Evolutionary conservation across 1,140 invertebrate species (phyloP), one percentile per base, ranked within the genome.

Genomic region (Drosophila nigromelanica): DNA sequence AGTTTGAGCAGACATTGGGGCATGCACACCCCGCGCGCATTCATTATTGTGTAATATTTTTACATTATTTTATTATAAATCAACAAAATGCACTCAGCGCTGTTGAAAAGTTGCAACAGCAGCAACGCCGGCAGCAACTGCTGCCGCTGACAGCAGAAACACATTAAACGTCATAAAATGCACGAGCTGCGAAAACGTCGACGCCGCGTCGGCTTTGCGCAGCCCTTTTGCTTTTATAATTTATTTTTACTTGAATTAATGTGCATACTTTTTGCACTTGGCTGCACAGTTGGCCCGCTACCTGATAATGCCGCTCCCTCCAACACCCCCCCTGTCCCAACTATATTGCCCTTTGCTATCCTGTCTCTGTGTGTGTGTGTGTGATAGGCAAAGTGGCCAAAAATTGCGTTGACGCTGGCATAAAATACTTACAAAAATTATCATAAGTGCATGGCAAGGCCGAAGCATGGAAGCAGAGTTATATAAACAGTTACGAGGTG

Each of bases 1-100:
- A 6, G 15, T 12, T 2, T 8, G 24, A 15, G 24, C 40, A 27
- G 50, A 51, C 45, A 48, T 61, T 43, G 60, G 52, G 35, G 15
- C 6, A 30, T 14, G 7, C 27, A 54, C 71, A 55, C 56, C 64
- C 59, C 63, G 63, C 69, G 76, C 70, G 83, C 85, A 89, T 89
- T 89, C 85, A 89, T 89, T 89, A 89, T 89, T 90, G 86, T 90
- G 86, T 89, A 89, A 89, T 89, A 89, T 89, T 89, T 89, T 89
- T 90, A 89, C 80, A 89, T 89, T 89, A 89, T 89, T 89, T 89
- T 89, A 89, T 89, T 89, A 89, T 89, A 89, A 89, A 89, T 89
- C 85, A 89, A 90, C 86, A 85, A 89, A 89, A 89, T 89, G 85
- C 85, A 89, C 85, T 89, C 85, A 78, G 70, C 76, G 61, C 73